These are phyloP conservation scores for Drosophila borborema DNA, from an alignment of 2,888 invertebrate species.

Conservation along the genomic window DNA sequence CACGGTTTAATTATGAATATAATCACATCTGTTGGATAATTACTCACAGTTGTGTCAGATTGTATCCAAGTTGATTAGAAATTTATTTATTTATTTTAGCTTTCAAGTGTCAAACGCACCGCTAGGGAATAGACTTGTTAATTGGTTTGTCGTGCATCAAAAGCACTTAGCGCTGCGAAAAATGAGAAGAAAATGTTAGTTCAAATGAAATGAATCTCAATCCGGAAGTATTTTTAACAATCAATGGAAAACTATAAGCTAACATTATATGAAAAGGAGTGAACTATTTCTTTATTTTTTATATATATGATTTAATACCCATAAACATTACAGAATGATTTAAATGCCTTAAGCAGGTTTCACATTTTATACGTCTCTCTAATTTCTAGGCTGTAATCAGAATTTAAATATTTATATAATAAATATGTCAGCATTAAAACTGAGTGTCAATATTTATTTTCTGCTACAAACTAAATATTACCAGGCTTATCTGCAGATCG, in stretches of 20 bases:
- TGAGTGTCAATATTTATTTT: background rate
- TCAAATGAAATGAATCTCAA: background rate
- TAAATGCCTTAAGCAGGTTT: background rate
- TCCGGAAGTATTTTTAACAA: slow-evolving; percentile 27
- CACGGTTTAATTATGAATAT: slow-evolving; percentile 41
- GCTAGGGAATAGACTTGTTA: slow-evolving; percentile 37
- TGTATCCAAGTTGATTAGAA: slow-evolving; percentile 30
- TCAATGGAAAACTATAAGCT: background rate
- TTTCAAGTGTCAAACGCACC: slow-evolving; percentile 1
- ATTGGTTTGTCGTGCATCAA: slow-evolving; percentile 40
- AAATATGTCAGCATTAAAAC: background rate
- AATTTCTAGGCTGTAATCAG: background rate
- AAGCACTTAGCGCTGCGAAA: slow-evolving; percentile 10
- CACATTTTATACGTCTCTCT: background rate
- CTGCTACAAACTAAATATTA: background rate
- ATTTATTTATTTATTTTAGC: slow-evolving; percentile 1
- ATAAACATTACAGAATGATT: background rate
- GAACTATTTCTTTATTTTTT: too few species aligned
- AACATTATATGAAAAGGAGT: too few species aligned
- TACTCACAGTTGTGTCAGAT: slow-evolving; percentile 6
- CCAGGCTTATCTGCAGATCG: slow-evolving; percentile 2
- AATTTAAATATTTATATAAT: background rate
- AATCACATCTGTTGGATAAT: slow-evolving; percentile 15
- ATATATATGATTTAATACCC: background rate
- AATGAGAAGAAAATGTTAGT: slow-evolving; percentile 5